These are phyloP conservation scores for Phylloscopus whistleri DNA, from an alignment of 2,113 vertebrate genomes.

Conservation along the genomic window DNA sequence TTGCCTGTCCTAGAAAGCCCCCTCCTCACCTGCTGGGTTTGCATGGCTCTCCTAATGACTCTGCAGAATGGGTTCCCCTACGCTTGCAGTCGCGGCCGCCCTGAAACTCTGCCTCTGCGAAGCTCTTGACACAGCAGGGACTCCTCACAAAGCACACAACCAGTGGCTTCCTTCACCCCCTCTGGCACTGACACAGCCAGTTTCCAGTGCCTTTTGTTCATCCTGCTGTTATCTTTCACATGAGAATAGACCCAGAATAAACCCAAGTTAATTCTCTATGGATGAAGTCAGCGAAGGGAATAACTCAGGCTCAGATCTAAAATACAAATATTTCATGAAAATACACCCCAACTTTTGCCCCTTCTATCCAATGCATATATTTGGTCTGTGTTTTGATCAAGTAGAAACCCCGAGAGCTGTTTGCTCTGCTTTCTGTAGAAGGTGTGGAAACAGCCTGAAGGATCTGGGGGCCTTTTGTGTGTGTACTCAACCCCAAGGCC, in stretches of 20 bases:
- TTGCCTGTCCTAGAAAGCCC: constrained; percentile 50
- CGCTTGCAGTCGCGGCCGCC: neutral
- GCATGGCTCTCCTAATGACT: constrained; percentile 43
- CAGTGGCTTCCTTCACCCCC: neutral
- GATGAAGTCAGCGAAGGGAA: neutral
- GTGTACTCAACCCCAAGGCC: neutral
- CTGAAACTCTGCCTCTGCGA: neutral
- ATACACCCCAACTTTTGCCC: neutral
- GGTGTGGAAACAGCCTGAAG: neutral
- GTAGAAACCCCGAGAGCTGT: neutral
- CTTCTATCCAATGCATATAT: neutral
- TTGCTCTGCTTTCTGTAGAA: neutral
- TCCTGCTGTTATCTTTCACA: neutral
- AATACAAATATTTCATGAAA: neutral
- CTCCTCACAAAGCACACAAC: neutral
- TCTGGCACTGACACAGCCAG: neutral
- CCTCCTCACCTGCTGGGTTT: neutral
- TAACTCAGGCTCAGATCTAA: neutral
- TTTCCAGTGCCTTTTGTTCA: neutral
- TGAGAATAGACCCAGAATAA: neutral
- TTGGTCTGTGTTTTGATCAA: neutral
- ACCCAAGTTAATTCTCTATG: neutral
- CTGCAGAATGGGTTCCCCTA: neutral
- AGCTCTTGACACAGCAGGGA: neutral
- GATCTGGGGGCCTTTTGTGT: neutral